A percentile compares a stretch with the other conserved stretches of the same genome.
Evolutionary conservation across 2,888 invertebrate species (phyloP).

Genomic region (Nesidiocoris tenuis): DNA sequence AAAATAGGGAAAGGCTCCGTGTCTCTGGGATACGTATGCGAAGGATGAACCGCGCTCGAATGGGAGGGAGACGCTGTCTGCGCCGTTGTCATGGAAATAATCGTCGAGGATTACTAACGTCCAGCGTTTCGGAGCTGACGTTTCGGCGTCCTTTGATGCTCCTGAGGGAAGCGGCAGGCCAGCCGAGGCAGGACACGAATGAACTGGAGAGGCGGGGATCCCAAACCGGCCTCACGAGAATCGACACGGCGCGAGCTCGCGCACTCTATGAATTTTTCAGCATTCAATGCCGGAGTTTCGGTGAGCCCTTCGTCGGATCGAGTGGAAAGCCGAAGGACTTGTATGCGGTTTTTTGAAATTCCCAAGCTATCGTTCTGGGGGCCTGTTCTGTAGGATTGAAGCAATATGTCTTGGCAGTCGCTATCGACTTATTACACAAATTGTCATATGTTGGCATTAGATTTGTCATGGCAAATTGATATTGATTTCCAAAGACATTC

Average conservation of each 20-base stretch:
- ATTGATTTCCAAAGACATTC: too few species aligned
- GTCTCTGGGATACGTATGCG: conserved; percentile 1
- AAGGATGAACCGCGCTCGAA: not conserved
- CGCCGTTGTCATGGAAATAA: conserved; percentile 43
- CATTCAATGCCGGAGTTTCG: too few species aligned
- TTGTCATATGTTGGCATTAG: too few species aligned
- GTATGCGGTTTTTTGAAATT: too few species aligned
- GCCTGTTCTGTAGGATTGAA: too few species aligned
- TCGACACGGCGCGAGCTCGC: not conserved
- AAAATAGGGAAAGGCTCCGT: not conserved
- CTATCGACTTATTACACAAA: too few species aligned
- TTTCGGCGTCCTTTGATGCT: conserved; percentile 42
- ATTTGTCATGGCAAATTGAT: too few species aligned
- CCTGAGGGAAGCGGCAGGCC: not conserved
- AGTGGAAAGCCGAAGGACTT: too few species aligned
- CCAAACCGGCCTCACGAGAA: not conserved
- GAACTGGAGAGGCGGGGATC: not conserved
- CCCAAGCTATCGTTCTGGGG: too few species aligned
- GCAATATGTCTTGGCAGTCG: too few species aligned
- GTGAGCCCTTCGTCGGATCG: too few species aligned
- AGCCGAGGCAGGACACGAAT: not conserved
- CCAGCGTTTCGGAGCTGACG: conserved; percentile 41
- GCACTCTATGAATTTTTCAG: not conserved
- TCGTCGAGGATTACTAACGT: conserved; percentile 43
- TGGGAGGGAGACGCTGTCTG: conserved; percentile 31